Evolutionary conservation across 64 coral and sea anemone species (phyloP), one percentile per base, ranked within the genome.

Genomic region (Pachyseris speciosa): DNA sequence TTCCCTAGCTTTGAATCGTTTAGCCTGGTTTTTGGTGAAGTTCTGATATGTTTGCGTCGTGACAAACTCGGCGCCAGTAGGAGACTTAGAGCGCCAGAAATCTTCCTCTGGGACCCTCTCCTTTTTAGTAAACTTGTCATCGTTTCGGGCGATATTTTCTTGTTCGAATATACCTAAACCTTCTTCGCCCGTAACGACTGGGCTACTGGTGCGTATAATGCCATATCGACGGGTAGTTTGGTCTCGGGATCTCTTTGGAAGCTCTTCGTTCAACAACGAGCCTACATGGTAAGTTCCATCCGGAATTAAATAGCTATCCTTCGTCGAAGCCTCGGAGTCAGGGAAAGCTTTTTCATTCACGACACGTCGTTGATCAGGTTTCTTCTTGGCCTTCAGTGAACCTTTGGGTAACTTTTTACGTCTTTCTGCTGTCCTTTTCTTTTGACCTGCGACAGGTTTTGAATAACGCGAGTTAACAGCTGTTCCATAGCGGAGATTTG

Each of bases 31-130:
- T 29, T 84, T 92, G 24, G 51, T 68, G 51, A 84, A 83, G 32
- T 50, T 58, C 70, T 68, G 89, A 58, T 92, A 92, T 48, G 89
- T 85, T 74, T 84, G 49, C 50, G 41, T 75, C 67, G 89, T 92
- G 7, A 92, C 78, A 55, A 92, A 92, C 48, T 92, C 89, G 63
- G 88, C 43, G 25, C 88, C 88, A 29, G 67, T 92, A 2, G 89
- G 78, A 34, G 89, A 79, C 11, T 84, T 83, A 43, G 89, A 92
- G 7, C 89, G 89, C 77, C 77, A 81, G 26, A 38, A 81, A 28
- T 81, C 77, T n/a, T 81, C 53, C 17, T 41, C 34, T 2, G 52
- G 32, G 12, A 40, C 5, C 9, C 4, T 22, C 5, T 81, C 55
- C 55, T 81, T 58, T 40, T 60, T 36, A 61, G 19, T 5, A 5